A percentile compares a stretch with the other conserved stretches of the same genome.
Conservation (phyloP, 2,113 vertebrate species). For the Callithrix jacchus region DNA sequence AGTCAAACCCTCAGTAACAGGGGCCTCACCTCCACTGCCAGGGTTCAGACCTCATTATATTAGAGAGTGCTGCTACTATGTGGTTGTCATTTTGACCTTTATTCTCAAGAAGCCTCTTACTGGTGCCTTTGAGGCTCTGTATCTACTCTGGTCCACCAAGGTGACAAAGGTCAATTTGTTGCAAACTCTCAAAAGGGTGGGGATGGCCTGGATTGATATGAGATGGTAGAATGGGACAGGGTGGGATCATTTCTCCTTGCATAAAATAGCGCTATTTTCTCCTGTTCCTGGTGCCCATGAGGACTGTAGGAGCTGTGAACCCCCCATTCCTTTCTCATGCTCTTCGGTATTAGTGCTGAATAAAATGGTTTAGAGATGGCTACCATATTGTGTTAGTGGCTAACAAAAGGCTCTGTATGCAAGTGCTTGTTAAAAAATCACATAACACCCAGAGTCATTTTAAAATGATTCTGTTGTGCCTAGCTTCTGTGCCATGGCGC, state of each 20-base stretch:
- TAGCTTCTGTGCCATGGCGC: not conserved
- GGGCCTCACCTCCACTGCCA: not conserved
- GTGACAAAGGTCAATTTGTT: not conserved
- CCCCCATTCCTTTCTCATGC: not conserved
- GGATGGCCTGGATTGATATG: not conserved
- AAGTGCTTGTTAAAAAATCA: conserved; percentile 14
- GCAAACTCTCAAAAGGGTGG: not conserved
- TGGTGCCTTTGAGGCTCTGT: not conserved
- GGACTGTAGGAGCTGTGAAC: not conserved
- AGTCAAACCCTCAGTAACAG: not conserved
- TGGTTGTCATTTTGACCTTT: conserved; percentile 16
- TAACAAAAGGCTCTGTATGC: not conserved
- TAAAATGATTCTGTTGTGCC: conserved; percentile 26
- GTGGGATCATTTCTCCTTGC: not conserved
- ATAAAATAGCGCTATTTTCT: not conserved
- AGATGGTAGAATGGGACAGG: not conserved
- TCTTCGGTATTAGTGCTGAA: not conserved
- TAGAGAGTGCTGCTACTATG: not conserved
- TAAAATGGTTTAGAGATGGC: not conserved
- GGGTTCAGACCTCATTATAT: not conserved
- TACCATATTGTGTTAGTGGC: not conserved
- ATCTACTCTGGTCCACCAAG: not conserved
- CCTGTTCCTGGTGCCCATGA: not conserved
- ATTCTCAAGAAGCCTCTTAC: not conserved
- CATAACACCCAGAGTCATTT: not conserved